These are phyloP conservation scores for Clarias macrocephalus DNA, from an alignment of 2,113 vertebrate species.

Conservation along the genomic window DNA sequence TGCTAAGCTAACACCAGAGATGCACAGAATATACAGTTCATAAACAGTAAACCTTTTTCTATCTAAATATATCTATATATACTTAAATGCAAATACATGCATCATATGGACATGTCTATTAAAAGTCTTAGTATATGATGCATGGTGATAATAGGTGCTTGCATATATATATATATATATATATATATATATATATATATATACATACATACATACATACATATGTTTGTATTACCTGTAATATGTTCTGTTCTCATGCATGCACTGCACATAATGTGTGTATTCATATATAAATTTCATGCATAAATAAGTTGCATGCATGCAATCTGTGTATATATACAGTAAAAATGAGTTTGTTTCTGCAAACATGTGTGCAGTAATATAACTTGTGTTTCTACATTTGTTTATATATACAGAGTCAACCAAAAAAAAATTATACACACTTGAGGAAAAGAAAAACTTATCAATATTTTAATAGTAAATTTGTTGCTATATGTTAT, in stretches of 20 bases:
- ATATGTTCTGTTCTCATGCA: not conserved
- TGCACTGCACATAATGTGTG: not conserved
- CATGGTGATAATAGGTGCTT: not conserved
- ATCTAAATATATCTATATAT: not conserved
- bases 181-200: not conserved
- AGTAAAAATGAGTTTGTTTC: too few species aligned
- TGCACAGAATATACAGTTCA: not conserved
- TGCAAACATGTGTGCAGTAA: too few species aligned
- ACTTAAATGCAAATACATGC: not conserved
- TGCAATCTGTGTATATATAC: too few species aligned
- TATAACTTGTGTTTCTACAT: too few species aligned
- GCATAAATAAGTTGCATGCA: too few species aligned
- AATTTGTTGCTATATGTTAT: too few species aligned
- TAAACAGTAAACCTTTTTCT: not conserved
- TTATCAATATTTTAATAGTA: too few species aligned
- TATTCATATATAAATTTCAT: too few species aligned
- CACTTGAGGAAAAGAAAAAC: too few species aligned
- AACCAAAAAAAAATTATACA: too few species aligned
- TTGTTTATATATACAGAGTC: too few species aligned
- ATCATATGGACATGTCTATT: not conserved
- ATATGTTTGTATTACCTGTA: not conserved
- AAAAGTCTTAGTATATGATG: not conserved
- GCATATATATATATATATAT: not conserved
- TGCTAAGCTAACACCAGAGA: slow-evolving; percentile 1
- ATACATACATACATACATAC: too few species aligned